Evolutionary conservation across 1,140 invertebrate species (phyloP), one percentile per base, ranked within the genome.

Genomic region (Penaeus vannamei): DNA sequence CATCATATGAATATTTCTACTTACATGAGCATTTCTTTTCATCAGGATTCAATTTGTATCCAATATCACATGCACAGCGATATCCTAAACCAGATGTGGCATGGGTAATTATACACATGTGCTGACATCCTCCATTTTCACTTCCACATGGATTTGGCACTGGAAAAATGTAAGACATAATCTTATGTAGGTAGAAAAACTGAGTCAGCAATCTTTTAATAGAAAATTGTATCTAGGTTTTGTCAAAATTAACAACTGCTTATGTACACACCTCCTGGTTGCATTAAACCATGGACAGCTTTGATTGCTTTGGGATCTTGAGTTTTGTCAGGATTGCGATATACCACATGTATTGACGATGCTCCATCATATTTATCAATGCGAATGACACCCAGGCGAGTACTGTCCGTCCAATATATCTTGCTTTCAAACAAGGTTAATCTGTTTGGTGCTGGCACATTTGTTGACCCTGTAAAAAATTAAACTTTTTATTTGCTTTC

Each of bases 331-430:
- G 85, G 76, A 80, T 96, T 96, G 92, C 96, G 96, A 92, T 97
- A 97, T 17, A 98, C 95, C 0, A 95, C 95, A 90, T 96, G 95
- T 42, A 98, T 96, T 42, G 96, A 96, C 2, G 92, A 89, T 36
- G 95, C 94, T 0, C 96, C 96, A 89, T 96, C 95, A 92, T 95
- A 99, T 93, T 99, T 99, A 92, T 98, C 96, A 0, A 98, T 96
- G 2, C 96, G 96, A 93, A 99, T 95, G 7, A 99, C 95, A 1
- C 97, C 98, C 93, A 99, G 97, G 92, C 98, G 98, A 0, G 98
- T 99, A 90, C 95, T 96, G 92, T 99, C 99, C 0, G 98, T 98
- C 97, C 98, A 99, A 93, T 96, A 99, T 3, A 99, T 95, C 60
- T 96, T 94, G 92, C 98, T 97, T 93, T 99, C 98, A 93, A 98